Evolutionary conservation across 2,888 invertebrate species (phyloP).

Genomic region (Anthophora plumipes): DNA sequence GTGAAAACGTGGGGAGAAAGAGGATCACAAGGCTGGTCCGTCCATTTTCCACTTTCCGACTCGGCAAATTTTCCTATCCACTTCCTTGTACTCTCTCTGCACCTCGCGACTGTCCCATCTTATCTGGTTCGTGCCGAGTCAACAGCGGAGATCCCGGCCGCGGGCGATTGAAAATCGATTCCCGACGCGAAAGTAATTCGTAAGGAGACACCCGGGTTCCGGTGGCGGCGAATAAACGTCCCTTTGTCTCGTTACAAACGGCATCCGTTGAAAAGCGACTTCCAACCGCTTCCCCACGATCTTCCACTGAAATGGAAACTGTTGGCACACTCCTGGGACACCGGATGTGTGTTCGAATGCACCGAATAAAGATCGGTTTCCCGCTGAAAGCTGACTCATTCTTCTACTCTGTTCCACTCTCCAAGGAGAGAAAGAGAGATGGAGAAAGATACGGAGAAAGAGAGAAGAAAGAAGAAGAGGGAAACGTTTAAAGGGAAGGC

Average conservation of each 20-base stretch:
- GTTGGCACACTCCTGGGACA: constrained; percentile 31
- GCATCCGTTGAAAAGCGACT: constrained; percentile 27
- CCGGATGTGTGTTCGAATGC: constrained; percentile 26
- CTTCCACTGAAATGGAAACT: constrained; percentile 42
- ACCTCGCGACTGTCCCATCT: constrained; percentile 40
- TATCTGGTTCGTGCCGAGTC: constrained; percentile 54
- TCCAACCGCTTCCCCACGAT: constrained; percentile 11
- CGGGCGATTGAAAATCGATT: constrained; percentile 70
- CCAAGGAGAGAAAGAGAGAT: not conserved
- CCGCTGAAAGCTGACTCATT: constrained; percentile 19
- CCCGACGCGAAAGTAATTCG: constrained; percentile 63
- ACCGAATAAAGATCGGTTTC: constrained; percentile 12
- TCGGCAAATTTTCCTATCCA: constrained; percentile 35
- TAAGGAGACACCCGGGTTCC: constrained; percentile 55
- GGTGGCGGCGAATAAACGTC: constrained; percentile 63
- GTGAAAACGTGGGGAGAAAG: no score
- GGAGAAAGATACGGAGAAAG: not conserved
- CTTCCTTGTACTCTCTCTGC: constrained; percentile 11
- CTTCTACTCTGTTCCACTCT: not conserved
- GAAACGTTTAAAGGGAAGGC: not conserved
- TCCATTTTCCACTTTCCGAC: constrained; percentile 46
- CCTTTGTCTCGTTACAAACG: constrained; percentile 64
- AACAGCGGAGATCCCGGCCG: constrained; percentile 55
- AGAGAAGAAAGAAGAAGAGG: not conserved
- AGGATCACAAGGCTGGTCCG: constrained; percentile 30